These are phyloP conservation scores for Trematomus loennbergii DNA, from an alignment of 2,113 vertebrate species.

Conservation along the genomic window DNA sequence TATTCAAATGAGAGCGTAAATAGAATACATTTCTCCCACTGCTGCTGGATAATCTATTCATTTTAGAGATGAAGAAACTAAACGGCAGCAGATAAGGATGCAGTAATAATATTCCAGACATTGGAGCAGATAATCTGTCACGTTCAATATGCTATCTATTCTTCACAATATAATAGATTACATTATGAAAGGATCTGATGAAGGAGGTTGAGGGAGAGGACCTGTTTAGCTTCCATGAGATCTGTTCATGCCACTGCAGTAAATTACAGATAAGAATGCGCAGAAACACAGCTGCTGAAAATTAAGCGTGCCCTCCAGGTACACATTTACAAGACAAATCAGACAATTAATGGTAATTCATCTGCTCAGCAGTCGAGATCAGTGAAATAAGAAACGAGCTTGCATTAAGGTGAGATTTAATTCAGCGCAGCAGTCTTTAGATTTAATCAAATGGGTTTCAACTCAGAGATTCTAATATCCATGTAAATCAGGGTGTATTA, in stretches of 20 bases:
- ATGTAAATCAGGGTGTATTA: constrained; percentile 58
- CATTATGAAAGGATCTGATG: constrained; percentile 38
- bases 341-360: constrained; percentile 52
- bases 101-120: constrained; percentile 33
- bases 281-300: constrained; percentile 47
- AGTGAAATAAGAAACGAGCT: constrained; percentile 21
- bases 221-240: constrained; percentile 16
- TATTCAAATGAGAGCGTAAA: constrained; percentile 18
- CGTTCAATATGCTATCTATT: constrained; percentile 37
- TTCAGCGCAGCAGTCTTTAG: constrained; percentile 26
- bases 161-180: constrained; percentile 30
- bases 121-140: constrained; percentile 2
- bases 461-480: constrained; percentile 46
- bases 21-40: constrained; percentile 2
- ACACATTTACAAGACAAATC: constrained; percentile 52
- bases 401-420: constrained; percentile 43
- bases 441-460: constrained; percentile 52
- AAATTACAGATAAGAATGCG: constrained; percentile 41
- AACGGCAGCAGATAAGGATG: constrained; percentile 25
- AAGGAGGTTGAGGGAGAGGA: not conserved
- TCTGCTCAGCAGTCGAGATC: constrained; percentile 33
- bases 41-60: not conserved
- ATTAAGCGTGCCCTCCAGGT: constrained; percentile 27
- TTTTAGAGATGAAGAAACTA: constrained; percentile 3
- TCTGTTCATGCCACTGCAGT: not conserved